Base-by-base conservation (phyloP, 2,888 invertebrate species). In the Athalia cordata region DNA sequence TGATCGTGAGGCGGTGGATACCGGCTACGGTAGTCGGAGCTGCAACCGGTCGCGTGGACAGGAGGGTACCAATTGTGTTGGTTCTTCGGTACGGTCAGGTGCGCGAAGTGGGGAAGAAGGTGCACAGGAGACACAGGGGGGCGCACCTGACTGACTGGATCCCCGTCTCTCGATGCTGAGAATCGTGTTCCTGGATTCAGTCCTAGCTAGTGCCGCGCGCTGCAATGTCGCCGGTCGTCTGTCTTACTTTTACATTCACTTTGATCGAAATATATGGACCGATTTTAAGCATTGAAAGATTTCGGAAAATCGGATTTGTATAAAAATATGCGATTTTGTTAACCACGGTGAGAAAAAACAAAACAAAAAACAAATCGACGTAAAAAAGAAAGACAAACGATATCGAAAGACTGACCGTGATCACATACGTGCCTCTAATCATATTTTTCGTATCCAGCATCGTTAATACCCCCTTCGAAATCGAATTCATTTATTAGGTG, bases 41-140 rank as follows among this genome's bases (percentile, higher is more conserved):
- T 29, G 29, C 62, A 75, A 75, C 75, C 75, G 75, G 75, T 75
- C 75, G 75, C 75, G 75, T 75, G 75, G 75, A 75, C 75, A 62
- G 62, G 75, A 75, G 50, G 62, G 45, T 75, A 75, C 75, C 64
- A 70, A 78, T 72, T 72, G 78, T 74, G 78, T 62, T 64, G 78
- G 77, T 74, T 74, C 68, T 80, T 29, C 29, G 77, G 79, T 82
- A 72, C 79, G 79, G 78, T 55, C 62, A 57, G 67, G 62, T 62
- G 50, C 50, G 15, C 64, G 67, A 13, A 65, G 72, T 66, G 61
- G 8, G 61, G 47, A 61, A 57, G 77, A 55, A 77, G 79, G 47
- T 61, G 64, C 64, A 29, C 29, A 77, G 64, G 77, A 79, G 68
- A 67, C 62, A 65, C 68, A 68, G 77, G 77, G 43, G 77, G 77